Conservation (phyloP, 2,888 invertebrate species). For the Trissonchulus sp. region DNA sequence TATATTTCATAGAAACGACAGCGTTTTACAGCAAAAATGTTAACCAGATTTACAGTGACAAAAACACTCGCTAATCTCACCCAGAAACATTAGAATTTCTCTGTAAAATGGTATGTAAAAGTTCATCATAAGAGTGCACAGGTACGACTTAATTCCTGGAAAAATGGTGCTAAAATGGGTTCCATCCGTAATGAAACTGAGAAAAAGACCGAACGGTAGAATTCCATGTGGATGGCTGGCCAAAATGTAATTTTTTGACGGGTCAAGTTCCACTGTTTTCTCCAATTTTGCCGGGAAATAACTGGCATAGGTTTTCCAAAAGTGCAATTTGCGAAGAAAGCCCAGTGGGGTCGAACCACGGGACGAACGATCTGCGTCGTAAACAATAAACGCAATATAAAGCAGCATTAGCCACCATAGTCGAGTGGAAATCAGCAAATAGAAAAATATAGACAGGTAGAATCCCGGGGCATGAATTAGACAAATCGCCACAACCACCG, state of each 20-base stretch:
- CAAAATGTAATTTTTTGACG: slow-evolving; percentile 65
- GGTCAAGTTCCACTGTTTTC: slow-evolving; percentile 73
- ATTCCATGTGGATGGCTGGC: slow-evolving; percentile 87
- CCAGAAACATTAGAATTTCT: slow-evolving; percentile 61
- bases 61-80: too few relatives aligned
- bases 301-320: slow-evolving; percentile 68
- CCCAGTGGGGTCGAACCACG: slow-evolving; percentile 57
- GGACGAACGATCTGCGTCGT: slow-evolving; percentile 63
- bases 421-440: not conserved
- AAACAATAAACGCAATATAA: slow-evolving; percentile 65
- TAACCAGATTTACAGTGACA: too few relatives aligned
- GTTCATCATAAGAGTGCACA: slow-evolving; percentile 65
- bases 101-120: slow-evolving; percentile 67
- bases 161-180: slow-evolving; percentile 56
- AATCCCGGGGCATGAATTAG: not conserved
- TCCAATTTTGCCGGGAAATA: slow-evolving; percentile 79
- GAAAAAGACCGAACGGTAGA: slow-evolving; percentile 70
- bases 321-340: slow-evolving; percentile 63
- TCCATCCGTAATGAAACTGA: slow-evolving; percentile 68
- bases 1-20: too few relatives aligned
- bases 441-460: not conserved
- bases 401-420: slow-evolving; percentile 55
- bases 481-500: slow-evolving; percentile 57
- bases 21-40: too few relatives aligned
- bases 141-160: slow-evolving; percentile 54